Conservation (phyloP, 30 jellyfish, hydroid and myxozoan genomes). For the Rhopilema esculentum region DNA sequence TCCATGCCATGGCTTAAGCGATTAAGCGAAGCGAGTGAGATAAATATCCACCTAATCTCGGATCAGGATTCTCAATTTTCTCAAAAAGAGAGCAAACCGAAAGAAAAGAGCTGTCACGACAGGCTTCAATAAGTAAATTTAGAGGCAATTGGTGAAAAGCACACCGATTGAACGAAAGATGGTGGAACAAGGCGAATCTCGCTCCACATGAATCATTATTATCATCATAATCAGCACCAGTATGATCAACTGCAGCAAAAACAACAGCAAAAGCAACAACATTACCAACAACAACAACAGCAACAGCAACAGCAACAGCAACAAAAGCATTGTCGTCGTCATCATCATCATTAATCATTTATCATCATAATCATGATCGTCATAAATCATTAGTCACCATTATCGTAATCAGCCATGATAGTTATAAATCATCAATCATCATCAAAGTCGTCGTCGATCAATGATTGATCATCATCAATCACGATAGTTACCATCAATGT, state of each 20-base stretch:
- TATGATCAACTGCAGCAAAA: too few relatives aligned
- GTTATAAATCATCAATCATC: background rate
- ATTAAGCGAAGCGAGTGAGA: constrained; percentile 24
- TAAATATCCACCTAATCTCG: constrained; percentile 20
- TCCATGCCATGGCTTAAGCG: constrained; percentile 21
- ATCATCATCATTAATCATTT: too few relatives aligned
- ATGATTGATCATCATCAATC: background rate
- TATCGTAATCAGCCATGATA: background rate
- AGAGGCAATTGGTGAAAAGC: background rate
- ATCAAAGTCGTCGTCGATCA: background rate
- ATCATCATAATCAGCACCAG: too few relatives aligned
- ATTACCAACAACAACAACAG: too few relatives aligned
- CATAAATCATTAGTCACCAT: too few relatives aligned
- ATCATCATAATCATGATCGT: too few relatives aligned
- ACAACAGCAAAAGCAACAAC: too few relatives aligned
- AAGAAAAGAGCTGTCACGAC: background rate
- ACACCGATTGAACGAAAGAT: background rate
- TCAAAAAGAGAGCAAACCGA: constrained; percentile 7
- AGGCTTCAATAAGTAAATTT: background rate
- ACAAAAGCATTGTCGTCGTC: too few relatives aligned
- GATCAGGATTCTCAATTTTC: constrained; percentile 25
- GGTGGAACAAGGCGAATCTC: too few relatives aligned
- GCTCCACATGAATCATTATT: too few relatives aligned
- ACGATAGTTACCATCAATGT: too few relatives aligned
- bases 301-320: too few relatives aligned